phyloP scores from a whole-genome alignment of 2,113 vertebrate genomes.

The Isichthys henryi region DNA sequence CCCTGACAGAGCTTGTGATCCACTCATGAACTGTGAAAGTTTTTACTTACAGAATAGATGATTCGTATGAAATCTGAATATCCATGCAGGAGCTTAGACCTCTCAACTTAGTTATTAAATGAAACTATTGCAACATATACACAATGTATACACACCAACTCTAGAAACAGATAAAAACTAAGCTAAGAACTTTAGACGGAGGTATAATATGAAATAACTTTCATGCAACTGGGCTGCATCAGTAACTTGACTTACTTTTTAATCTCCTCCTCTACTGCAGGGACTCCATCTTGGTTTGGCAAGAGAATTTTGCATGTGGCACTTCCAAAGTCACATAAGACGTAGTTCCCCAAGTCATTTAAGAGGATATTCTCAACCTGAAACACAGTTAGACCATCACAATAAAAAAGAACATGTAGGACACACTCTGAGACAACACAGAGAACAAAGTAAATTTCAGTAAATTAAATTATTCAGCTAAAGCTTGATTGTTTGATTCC shows the following conservation, averaged over 20 bases:
- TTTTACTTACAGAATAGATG: background rate
- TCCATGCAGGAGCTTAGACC: background rate
- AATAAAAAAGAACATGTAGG: background rate
- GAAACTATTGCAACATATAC: background rate
- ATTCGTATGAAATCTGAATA: background rate
- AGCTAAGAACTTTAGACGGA: background rate
- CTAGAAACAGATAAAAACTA: background rate
- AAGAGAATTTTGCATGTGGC: conserved; percentile 85
- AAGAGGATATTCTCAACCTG: conserved; percentile 96
- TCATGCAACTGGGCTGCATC: background rate
- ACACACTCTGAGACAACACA: background rate
- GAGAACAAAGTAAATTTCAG: background rate
- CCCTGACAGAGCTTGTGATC: background rate
- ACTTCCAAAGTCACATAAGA: conserved; percentile 95
- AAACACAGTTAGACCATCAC: background rate
- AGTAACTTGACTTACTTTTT: conserved; percentile 72
- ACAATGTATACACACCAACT: background rate
- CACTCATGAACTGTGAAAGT: background rate
- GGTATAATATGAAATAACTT: background rate
- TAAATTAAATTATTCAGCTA: background rate
- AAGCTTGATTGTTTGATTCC: background rate
- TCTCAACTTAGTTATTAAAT: background rate
- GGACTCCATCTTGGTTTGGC: conserved; percentile 86
- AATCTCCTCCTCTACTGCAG: conserved; percentile 92
- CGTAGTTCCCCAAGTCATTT: conserved; percentile 85